Conservation (phyloP, 2,797 vertebrate species). For the Scarus forsteni region DNA sequence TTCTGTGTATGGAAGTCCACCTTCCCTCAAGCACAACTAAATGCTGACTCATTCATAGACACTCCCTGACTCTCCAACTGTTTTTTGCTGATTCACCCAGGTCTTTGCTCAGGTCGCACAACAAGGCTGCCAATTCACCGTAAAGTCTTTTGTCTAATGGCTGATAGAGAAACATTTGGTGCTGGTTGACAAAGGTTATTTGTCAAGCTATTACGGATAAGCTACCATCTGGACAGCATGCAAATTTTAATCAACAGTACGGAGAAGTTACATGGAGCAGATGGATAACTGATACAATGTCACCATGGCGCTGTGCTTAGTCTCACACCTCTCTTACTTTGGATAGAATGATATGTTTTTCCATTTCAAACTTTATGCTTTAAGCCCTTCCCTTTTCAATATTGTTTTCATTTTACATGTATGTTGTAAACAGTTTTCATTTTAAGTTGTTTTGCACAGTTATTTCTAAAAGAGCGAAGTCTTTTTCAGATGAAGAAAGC, state of each 20-base stretch:
- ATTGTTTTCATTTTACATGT: no score
- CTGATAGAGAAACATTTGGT: slow-evolving; percentile 15
- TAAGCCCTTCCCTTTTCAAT: no score
- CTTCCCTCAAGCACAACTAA: background rate
- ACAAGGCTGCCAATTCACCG: slow-evolving; percentile 10
- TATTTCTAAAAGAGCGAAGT: no score
- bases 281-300: slow-evolving; percentile 29
- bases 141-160: slow-evolving; percentile 25
- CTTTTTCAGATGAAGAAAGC: no score
- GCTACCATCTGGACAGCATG: slow-evolving; percentile 46
- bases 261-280: slow-evolving; percentile 19
- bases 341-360: background rate
- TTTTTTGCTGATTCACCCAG: slow-evolving; percentile 33
- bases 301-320: background rate
- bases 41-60: background rate
- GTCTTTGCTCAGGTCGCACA: slow-evolving; percentile 20
- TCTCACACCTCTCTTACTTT: slow-evolving; percentile 8
- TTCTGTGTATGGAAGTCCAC: background rate
- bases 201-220: slow-evolving; percentile 37
- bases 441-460: no score
- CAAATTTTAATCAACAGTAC: slow-evolving; percentile 29
- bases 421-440: no score
- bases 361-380: no score
- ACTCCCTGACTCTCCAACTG: background rate
- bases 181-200: slow-evolving; percentile 35